Conservation (phyloP, 2,888 invertebrate genomes). For the Odiellus spinosus region DNA sequence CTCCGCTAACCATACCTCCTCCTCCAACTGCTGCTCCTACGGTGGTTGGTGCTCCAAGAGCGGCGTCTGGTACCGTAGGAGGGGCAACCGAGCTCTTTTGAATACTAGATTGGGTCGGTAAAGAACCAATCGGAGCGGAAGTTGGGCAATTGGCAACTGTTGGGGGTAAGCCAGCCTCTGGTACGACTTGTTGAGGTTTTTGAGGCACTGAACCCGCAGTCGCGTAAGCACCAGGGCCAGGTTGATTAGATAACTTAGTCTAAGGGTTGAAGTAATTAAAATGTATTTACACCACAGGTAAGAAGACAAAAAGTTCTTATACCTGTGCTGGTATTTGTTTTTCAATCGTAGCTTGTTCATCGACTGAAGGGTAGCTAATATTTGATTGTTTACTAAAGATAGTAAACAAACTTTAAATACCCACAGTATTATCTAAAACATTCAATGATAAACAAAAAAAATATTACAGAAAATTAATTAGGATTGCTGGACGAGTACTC, state of each 20-base stretch:
- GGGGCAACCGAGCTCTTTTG: neutral
- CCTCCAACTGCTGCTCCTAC: neutral
- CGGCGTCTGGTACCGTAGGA: conserved; percentile 1
- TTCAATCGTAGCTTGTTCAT: conserved; percentile 2
- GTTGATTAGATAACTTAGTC: too few species aligned
- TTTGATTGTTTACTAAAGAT: too few species aligned
- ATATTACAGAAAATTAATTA: too few species aligned
- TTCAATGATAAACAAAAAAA: too few species aligned
- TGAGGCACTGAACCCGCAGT: too few species aligned
- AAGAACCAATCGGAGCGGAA: too few species aligned
- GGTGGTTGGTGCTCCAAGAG: conserved; percentile 9
- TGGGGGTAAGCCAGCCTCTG: conserved; percentile 18
- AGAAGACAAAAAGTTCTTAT: neutral
- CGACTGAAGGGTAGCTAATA: neutral
- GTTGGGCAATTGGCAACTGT: conserved; percentile 9
- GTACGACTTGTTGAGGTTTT: conserved; percentile 9
- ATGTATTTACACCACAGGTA: too few species aligned
- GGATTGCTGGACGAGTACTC: too few species aligned
- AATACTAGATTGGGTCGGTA: conserved; percentile 3
- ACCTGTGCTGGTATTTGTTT: conserved; percentile 3
- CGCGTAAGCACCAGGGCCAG: too few species aligned
- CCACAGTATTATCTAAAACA: too few species aligned
- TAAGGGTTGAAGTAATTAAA: too few species aligned
- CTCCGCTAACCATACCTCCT: conserved; percentile 17
- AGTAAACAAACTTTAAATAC: too few species aligned